Evolutionary conservation across 2,113 vertebrate species (phyloP).

Genomic region (Rhinichthys klamathensis): DNA sequence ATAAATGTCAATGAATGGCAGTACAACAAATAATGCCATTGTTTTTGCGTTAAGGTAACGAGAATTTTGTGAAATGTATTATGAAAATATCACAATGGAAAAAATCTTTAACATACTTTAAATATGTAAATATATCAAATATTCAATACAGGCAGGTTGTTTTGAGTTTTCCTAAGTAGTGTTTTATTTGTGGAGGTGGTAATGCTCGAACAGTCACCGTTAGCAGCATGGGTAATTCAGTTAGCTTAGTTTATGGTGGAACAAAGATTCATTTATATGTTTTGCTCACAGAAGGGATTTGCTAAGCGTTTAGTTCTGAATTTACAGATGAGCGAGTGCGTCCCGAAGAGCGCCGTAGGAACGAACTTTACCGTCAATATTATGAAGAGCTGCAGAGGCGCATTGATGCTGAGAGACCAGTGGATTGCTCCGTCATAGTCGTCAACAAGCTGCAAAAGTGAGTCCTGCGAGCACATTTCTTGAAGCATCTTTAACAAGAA

Average conservation of each 20-base stretch:
- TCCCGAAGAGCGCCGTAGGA: constrained; percentile 88
- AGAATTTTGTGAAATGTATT: not conserved
- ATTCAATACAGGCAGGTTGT: not conserved
- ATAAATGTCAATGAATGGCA: not conserved
- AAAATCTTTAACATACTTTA: not conserved
- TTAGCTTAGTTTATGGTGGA: not conserved
- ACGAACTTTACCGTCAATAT: constrained; percentile 94
- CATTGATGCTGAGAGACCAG: constrained; percentile 89
- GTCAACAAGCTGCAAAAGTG: constrained; percentile 98
- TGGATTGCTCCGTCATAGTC: constrained; percentile 97
- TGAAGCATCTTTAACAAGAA: constrained; percentile 59
- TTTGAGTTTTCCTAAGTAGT: not conserved
- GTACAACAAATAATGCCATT: not conserved
- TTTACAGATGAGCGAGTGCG: constrained; percentile 80
- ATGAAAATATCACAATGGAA: not conserved
- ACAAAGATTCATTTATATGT: not conserved
- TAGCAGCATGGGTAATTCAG: not conserved
- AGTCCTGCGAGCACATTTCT: constrained; percentile 57
- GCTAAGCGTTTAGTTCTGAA: not conserved
- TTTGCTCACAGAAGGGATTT: not conserved
- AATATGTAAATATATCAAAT: not conserved
- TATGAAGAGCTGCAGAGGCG: constrained; percentile 96
- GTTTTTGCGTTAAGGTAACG: not conserved
- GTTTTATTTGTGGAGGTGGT: not conserved
- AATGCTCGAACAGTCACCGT: not conserved